Conservation (phyloP, 2,888 invertebrate genomes). For the Latheticus oryzae region DNA sequence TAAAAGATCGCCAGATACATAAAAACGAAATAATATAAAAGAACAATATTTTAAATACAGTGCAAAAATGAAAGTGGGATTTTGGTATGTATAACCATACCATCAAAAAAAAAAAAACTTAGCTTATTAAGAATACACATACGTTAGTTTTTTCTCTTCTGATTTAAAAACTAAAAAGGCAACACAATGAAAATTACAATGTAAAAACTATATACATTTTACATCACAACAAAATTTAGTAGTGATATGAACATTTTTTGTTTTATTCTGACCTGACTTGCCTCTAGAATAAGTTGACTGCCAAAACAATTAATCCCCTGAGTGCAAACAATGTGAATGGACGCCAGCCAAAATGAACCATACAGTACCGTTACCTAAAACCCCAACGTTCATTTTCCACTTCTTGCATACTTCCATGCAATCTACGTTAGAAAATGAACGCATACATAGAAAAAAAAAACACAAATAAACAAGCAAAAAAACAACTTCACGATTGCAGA, state of each 20-base stretch:
- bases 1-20: slow-evolving; percentile 62
- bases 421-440: slow-evolving; percentile 6
- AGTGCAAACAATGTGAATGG: slow-evolving; percentile 92
- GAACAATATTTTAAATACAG: slow-evolving; percentile 57
- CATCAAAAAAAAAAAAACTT: slow-evolving; percentile 45
- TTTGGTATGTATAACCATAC: slow-evolving; percentile 64
- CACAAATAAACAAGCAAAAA: slow-evolving; percentile 12
- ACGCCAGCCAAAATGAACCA: slow-evolving; percentile 72
- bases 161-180: slow-evolving; percentile 36
- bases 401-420: not conserved
- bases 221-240: slow-evolving; percentile 56
- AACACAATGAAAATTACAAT: slow-evolving; percentile 44
- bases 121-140: slow-evolving; percentile 49
- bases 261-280: slow-evolving; percentile 53
- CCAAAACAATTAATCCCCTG: slow-evolving; percentile 61
- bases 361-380: slow-evolving; percentile 52
- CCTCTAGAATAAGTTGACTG: slow-evolving; percentile 56
- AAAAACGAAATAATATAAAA: slow-evolving; percentile 60
- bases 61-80: slow-evolving; percentile 56
- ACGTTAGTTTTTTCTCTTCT: slow-evolving; percentile 40
- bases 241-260: slow-evolving; percentile 55
- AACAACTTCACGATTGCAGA: slow-evolving; percentile 27
- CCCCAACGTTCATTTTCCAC: slow-evolving; percentile 10
- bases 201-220: slow-evolving; percentile 57
- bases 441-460: slow-evolving; percentile 13